Percentiles rank a stretch among this genome's conserved stretches.
phyloP scores from a whole-genome alignment of 2,888 invertebrate genomes.

The Dorcus hopei region DNA sequence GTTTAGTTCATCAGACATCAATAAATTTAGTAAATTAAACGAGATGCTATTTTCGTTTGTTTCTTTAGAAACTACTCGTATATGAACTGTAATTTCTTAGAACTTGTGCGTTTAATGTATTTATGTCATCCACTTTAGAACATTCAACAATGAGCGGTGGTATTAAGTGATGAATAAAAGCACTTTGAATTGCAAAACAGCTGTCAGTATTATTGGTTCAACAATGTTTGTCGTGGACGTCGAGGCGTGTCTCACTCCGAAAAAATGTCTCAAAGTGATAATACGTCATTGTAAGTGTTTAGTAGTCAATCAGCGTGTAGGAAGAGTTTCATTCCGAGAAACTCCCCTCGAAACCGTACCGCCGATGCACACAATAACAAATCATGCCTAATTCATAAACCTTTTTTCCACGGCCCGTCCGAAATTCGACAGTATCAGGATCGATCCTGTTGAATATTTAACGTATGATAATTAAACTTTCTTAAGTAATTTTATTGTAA shows the following conservation, averaged over 20 bases:
- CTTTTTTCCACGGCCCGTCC: too few relatives aligned
- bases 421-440: neutral
- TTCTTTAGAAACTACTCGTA: too few relatives aligned
- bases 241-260: constrained; percentile 3
- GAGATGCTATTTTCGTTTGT: too few relatives aligned
- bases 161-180: neutral
- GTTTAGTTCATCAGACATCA: too few relatives aligned
- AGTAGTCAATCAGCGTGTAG: constrained; percentile 5
- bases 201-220: neutral
- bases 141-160: neutral
- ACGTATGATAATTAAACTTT: too few relatives aligned
- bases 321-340: neutral
- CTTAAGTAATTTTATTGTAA: too few relatives aligned
- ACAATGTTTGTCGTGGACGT: constrained; percentile 3
- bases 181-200: constrained; percentile 11
- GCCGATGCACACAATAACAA: too few relatives aligned
- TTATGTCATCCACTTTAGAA: neutral
- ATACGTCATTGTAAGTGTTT: neutral
- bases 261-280: constrained; percentile 1
- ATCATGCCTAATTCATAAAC: too few relatives aligned
- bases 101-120: neutral
- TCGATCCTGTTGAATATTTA: too few relatives aligned
- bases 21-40: too few relatives aligned
- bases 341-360: too few relatives aligned
- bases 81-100: too few relatives aligned